Base-by-base conservation (phyloP, 1,140 invertebrate genomes). In the Radopholus similis region DNA sequence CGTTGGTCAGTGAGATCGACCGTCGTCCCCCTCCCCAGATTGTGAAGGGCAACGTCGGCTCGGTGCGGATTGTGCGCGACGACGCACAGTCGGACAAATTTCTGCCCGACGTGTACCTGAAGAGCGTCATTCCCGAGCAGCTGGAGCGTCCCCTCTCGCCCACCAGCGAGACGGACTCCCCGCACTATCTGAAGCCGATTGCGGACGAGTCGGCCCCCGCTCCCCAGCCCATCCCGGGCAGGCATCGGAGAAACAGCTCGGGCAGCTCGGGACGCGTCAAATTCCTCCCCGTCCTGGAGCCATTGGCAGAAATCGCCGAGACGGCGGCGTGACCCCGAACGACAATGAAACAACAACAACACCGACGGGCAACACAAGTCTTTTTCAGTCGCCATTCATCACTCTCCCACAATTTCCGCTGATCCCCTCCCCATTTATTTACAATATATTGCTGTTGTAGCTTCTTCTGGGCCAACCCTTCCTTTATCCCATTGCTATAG, bases 21-120 rank as follows among this genome's bases (percentile, higher is more conserved):
- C 1, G 53, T 62, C 26, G 60, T 56, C 3, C 34, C 26, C 57
- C 70, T 63, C 32, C 74, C 70, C 63, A 74, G 37, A 53, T 76
- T n/a, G n/a, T n/a, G 15, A 80, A 80, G 56, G 72, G 76, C 28
- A 82, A 75, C 57, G 60, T 73, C 30, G 77, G 79, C 8, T 80
- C 77, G 1, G 78, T 80, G 11, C 51, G 78, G 23, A 63, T 80
- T 34, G 71, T 80, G 11, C 38, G 78, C 28, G 78, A 80, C 54
- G 78, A 80, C 13, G 71, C 73, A 9, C 78, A 80, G 54, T 71
- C 77, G 9, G 78, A 82, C 37, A 71, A 70, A 54, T 66, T 80
- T 1, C 62, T 80, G 21, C 78, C 78, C 11, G 77, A 73, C 37
- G 70, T 80, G 15, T 80, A 80, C 47, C 62, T 80, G n/a, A 79